These are phyloP conservation scores for Parazoanthus darwini DNA, from an alignment of 92 coral and sea anemone species.

Conservation along the genomic window DNA sequence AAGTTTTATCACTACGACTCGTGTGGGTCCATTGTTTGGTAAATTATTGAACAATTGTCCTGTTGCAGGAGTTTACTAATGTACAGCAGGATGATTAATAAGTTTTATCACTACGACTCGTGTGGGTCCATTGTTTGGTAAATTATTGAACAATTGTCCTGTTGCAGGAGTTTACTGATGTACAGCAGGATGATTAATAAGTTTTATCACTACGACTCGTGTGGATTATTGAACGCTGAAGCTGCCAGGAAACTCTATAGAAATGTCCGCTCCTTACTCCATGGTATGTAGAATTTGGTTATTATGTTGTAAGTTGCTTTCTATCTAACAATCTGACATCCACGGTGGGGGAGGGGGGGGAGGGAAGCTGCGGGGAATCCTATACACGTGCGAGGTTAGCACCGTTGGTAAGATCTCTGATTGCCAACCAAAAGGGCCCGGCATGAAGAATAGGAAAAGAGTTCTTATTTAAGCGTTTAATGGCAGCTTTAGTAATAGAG, in stretches of 20 bases:
- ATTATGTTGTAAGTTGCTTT: background rate
- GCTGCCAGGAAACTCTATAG: conserved; percentile 68
- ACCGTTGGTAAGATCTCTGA: too few species aligned
- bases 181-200: conserved; percentile 57
- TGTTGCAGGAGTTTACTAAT: conserved; percentile 81
- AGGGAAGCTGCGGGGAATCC: too few species aligned
- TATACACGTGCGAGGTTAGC: too few species aligned
- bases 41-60: background rate
- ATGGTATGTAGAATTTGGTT: conserved; percentile 44
- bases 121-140: too few species aligned
- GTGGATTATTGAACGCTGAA: conserved; percentile 40
- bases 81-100: conserved; percentile 57
- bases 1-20: too few species aligned
- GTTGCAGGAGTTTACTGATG: conserved; percentile 81
- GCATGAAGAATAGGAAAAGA: too few species aligned
- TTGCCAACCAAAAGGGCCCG: too few species aligned
- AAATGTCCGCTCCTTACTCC: conserved; percentile 63
- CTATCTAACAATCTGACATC: background rate
- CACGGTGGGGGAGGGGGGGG: too few species aligned
- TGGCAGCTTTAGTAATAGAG: conserved; percentile 9
- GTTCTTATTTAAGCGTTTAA: background rate
- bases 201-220: conserved; percentile 86
- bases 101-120: conserved; percentile 89
- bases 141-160: background rate
- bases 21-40: too few species aligned